phyloP scores from a whole-genome alignment of 2,797 vertebrate genomes.

The Crax fasciolata region DNA sequence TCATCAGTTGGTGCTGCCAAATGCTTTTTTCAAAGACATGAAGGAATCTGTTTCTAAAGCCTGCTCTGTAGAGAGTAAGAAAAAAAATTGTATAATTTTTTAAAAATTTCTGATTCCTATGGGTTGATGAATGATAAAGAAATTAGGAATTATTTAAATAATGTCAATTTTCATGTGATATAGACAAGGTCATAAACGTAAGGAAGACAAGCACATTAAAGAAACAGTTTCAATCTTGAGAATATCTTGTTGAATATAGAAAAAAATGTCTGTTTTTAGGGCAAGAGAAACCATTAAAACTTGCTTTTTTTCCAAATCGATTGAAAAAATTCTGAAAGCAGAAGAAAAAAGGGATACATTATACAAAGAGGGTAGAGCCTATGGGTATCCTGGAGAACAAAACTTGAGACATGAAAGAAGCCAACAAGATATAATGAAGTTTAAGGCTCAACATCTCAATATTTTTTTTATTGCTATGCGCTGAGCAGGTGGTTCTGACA shows the following conservation, averaged over 20 bases:
- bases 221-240: neutral
- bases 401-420: slow-evolving; percentile 21
- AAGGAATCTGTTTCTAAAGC: neutral
- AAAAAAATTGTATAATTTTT: neutral
- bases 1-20: neutral
- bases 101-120: neutral
- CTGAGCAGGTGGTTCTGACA: slow-evolving; percentile 32
- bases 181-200: neutral
- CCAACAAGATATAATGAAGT: slow-evolving; percentile 4
- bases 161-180: neutral
- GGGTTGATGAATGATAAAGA: neutral
- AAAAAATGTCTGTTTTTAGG: neutral
- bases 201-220: neutral
- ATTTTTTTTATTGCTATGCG: slow-evolving; percentile 15
- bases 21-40: neutral
- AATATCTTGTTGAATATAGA: neutral
- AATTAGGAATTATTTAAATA: neutral
- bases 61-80: neutral
- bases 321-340: slow-evolving; percentile 10
- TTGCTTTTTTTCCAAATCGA: slow-evolving; percentile 19
- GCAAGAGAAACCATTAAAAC: neutral
- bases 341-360: slow-evolving; percentile 14
- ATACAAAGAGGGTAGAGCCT: slow-evolving; percentile 22
- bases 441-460: slow-evolving; percentile 24
- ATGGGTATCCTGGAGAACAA: neutral